phyloP scores from a whole-genome alignment of 2,113 vertebrate species.

The Odobenus rosmarus region DNA sequence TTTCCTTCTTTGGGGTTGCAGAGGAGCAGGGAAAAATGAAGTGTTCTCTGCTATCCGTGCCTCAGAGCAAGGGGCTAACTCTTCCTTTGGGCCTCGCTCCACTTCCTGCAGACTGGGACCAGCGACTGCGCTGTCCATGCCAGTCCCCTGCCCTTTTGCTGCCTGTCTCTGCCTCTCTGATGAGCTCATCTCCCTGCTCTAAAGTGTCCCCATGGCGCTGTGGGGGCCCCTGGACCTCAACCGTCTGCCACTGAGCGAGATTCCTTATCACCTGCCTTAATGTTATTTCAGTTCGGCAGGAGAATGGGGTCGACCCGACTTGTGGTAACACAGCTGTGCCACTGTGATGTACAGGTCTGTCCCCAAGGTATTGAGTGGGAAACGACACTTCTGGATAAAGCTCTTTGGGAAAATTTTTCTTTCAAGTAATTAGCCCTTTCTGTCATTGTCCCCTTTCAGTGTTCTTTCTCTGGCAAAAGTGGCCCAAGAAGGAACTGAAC shows the following conservation, averaged over 20 bases:
- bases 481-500: background rate
- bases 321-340: background rate
- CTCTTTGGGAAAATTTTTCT: background rate
- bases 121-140: accelerated
- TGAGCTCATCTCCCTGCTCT: background rate
- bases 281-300: background rate
- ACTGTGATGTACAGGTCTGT: background rate
- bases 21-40: background rate
- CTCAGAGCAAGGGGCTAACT: no score
- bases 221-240: no score
- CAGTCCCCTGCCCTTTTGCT: background rate
- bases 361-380: background rate
- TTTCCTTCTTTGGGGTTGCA: background rate
- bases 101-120: no score
- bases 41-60: accelerated
- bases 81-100: background rate
- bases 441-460: background rate
- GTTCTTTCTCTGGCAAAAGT: background rate
- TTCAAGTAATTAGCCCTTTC: background rate
- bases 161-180: background rate
- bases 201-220: no score
- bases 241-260: background rate
- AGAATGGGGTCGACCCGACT: background rate
- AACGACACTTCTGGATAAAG: background rate
- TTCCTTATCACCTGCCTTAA: background rate